Percentiles rank a stretch among this genome's conserved stretches.
Evolutionary conservation across 2,888 invertebrate genomes (phyloP).

Genomic region (Galeruca laticollis): DNA sequence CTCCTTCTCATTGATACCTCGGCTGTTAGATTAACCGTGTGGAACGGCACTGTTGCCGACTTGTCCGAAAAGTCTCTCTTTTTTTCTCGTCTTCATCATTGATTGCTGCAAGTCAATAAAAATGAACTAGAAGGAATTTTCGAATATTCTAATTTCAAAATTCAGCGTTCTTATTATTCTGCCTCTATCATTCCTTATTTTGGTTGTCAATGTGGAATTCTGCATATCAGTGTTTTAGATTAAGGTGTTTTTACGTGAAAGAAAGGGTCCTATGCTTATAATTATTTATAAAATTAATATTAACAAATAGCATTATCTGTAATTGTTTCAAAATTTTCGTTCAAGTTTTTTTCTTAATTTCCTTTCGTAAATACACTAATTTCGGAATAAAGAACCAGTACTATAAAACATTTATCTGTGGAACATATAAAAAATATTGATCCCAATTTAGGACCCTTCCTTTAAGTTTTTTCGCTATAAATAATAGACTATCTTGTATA

Average conservation of each 20-base stretch:
- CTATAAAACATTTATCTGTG: no score
- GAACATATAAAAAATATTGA: no score
- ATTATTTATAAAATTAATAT: no score
- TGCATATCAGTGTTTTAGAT: constrained; percentile 53
- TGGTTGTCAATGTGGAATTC: constrained; percentile 43
- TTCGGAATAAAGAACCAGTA: no score
- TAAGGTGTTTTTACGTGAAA: constrained; percentile 33
- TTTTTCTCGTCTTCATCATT: no score
- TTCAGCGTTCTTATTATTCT: background rate
- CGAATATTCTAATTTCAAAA: constrained; percentile 14
- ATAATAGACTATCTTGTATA: constrained; percentile 25
- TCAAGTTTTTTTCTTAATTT: background rate
- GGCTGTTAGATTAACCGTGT: no score
- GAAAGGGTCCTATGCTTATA: constrained; percentile 33
- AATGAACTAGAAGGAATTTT: no score
- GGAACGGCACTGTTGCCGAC: no score
- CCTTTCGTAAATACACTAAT: no score
- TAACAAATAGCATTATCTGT: background rate
- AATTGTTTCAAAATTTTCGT: background rate
- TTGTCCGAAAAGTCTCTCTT: no score
- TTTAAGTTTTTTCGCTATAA: constrained; percentile 7
- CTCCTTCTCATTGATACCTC: no score
- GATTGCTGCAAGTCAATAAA: no score
- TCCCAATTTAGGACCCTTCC: background rate
- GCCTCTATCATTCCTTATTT: constrained; percentile 22